Conservation (phyloP, 2,113 vertebrate genomes). For the Pteronura brasiliensis region DNA sequence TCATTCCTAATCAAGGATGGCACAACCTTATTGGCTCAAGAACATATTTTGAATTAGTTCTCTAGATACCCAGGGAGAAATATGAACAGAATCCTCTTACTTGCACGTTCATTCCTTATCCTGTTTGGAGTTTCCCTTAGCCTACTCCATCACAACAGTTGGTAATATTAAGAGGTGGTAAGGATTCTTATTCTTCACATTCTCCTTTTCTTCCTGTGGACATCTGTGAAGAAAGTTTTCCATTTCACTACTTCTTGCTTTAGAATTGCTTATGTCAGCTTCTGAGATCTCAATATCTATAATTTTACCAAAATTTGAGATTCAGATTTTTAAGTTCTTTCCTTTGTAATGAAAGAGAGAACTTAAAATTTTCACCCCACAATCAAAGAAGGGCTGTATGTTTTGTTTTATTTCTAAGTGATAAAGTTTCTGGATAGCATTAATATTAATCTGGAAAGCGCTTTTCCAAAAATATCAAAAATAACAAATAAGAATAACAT, state of each 20-base stretch:
- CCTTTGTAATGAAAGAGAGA: no score
- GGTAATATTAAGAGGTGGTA: background rate
- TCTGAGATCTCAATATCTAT: background rate
- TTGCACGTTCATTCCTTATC: background rate
- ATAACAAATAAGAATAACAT: background rate
- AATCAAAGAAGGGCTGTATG: background rate
- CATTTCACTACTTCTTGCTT: background rate
- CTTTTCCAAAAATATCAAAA: background rate
- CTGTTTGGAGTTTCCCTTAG: background rate
- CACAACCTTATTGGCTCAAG: background rate
- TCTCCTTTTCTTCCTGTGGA: background rate
- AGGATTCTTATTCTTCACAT: background rate
- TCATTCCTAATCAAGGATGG: background rate
- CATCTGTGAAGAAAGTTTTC: background rate
- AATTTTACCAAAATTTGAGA: background rate
- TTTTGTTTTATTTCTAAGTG: background rate
- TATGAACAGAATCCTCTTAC: background rate
- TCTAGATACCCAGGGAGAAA: background rate
- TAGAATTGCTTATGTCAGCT: background rate
- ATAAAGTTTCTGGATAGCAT: background rate
- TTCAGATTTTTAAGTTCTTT: background rate
- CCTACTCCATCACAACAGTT: background rate
- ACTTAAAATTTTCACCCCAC: background rate
- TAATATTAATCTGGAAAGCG: background rate
- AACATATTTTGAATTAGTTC: background rate